Evolutionary conservation across 2,797 vertebrate genomes (phyloP).

Genomic region (Alfaro cultratus): DNA sequence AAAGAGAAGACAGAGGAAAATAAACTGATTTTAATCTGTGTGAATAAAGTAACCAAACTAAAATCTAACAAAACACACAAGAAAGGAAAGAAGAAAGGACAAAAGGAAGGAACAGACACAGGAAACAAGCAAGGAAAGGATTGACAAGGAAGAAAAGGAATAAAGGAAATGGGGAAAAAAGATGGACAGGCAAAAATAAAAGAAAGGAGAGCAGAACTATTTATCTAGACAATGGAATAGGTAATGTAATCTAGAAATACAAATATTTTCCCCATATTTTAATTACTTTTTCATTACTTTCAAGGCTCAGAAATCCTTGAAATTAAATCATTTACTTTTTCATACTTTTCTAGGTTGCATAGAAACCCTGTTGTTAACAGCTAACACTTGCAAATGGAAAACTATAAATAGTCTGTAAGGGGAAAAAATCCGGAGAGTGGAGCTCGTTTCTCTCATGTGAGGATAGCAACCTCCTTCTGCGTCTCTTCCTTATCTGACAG

Average conservation of each 20-base stretch:
- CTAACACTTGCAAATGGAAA: neutral
- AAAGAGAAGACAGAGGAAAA: neutral
- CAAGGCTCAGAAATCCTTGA: neutral
- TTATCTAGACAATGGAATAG: neutral
- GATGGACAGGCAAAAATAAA: neutral
- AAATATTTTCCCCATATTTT: neutral
- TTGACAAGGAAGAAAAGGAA: neutral
- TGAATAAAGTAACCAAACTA: neutral
- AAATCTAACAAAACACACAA: neutral
- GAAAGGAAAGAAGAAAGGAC: neutral
- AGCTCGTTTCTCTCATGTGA: slow-evolving; percentile 20
- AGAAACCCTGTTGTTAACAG: slow-evolving; percentile 30
- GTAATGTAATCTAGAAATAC: neutral
- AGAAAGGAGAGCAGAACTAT: neutral
- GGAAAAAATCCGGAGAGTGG: slow-evolving; percentile 16
- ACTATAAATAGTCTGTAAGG: neutral
- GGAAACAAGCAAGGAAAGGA: neutral
- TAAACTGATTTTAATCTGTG: neutral
- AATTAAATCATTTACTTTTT: neutral
- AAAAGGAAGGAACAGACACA: neutral
- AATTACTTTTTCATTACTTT: neutral
- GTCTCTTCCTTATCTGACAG: slow-evolving; percentile 54
- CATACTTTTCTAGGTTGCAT: neutral
- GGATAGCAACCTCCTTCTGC: slow-evolving; percentile 27
- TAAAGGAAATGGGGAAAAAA: neutral